Percentiles rank a stretch among this genome's conserved stretches.
Conservation (phyloP, 37 sponge, comb jelly and placozoan genomes). For the Ephydatia muelleri region DNA sequence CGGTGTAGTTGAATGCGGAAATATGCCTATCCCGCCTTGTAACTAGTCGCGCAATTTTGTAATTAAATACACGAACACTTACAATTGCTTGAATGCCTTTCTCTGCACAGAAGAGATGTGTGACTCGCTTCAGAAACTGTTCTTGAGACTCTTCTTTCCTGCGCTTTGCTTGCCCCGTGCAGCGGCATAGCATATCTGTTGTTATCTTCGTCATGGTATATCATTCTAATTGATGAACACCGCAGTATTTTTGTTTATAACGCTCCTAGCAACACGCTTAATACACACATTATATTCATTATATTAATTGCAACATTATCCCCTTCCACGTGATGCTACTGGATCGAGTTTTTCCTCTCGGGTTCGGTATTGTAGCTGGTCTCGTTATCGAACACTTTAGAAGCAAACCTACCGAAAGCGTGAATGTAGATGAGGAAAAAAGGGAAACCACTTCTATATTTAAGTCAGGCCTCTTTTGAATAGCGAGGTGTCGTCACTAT, state of each 20-base stretch:
- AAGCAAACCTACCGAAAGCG: not conserved
- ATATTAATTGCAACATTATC: not conserved
- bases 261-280: not conserved
- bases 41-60: not conserved
- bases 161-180: constrained; percentile 71
- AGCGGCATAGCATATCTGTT: constrained; percentile 54
- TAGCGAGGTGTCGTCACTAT: not conserved
- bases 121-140: constrained; percentile 83
- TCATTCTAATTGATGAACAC: not conserved
- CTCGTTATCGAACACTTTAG: not conserved
- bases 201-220: constrained; percentile 67
- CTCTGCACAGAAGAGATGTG: constrained; percentile 92
- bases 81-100: constrained; percentile 82
- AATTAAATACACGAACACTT: constrained; percentile 23
- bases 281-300: not conserved
- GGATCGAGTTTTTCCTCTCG: not conserved
- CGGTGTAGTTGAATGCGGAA: not conserved
- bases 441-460: not conserved
- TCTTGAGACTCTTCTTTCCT: constrained; percentile 75
- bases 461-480: not conserved
- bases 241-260: not conserved
- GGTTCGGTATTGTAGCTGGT: not conserved
- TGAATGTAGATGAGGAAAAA: not conserved
- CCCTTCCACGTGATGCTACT: not conserved
- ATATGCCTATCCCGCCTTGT: not conserved